A percentile compares a stretch with the other conserved stretches of the same genome.
These are phyloP conservation scores for Sus scrofa DNA, from an alignment of 2,113 vertebrate genomes.

Conservation along the genomic window DNA sequence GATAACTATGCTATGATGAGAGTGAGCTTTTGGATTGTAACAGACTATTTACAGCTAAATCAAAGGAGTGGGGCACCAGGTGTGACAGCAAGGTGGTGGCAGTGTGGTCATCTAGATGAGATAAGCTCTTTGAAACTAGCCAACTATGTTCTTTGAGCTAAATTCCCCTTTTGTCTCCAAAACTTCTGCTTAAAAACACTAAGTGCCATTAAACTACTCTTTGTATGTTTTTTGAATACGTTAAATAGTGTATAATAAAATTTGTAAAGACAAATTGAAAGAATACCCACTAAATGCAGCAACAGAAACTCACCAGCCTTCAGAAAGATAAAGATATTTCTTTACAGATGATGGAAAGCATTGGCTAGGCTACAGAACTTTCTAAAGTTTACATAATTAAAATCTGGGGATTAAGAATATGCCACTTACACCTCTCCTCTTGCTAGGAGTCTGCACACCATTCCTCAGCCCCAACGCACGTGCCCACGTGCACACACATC, in stretches of 20 bases:
- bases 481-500: not conserved
- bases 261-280: not conserved
- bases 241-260: not conserved
- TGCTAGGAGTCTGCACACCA: not conserved
- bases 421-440: not conserved
- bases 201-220: not conserved
- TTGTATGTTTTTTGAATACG: not conserved
- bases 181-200: conserved; percentile 44
- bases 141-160: not conserved
- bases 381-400: not conserved
- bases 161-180: not conserved
- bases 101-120: not conserved
- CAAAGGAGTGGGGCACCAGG: not conserved
- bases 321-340: not conserved
- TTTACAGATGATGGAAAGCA: not conserved
- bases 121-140: not conserved
- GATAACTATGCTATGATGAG: not conserved
- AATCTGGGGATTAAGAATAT: not conserved
- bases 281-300: not conserved
- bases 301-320: not conserved
- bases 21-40: not conserved
- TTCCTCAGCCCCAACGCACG: not conserved
- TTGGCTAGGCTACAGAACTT: not conserved
- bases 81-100: not conserved
- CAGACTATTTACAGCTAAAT: not conserved